Evolutionary conservation across 2,888 invertebrate genomes (phyloP), one percentile per base, ranked within the genome.

Genomic region (Prionchulus punctatus): DNA sequence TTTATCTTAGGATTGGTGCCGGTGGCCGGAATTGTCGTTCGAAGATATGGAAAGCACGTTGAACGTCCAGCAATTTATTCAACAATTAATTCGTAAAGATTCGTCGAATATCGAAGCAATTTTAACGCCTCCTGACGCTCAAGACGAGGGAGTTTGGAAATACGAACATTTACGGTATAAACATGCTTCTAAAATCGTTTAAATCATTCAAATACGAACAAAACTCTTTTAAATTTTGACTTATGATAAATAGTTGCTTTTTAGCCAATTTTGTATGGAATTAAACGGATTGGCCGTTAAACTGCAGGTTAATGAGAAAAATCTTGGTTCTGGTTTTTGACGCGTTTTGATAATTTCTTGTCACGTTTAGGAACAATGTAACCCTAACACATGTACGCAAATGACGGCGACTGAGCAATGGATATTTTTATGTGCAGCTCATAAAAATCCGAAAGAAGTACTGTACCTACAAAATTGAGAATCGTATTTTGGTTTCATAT

Each of bases 351-450:
- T 12, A 18, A 18, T 23, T 49, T 58, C 12, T 2, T 25, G 31
- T 7, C 31, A 58, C 27, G 63, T 65, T 25, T 66, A 78, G 74
- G 82, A 82, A 62, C 94, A 96, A 74, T 98, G 98, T 73, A 86
- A 88, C 70, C 92, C 96, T 43, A 87, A 90, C 68, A 89, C 86
- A 26, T 98, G 98, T 73, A 89, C 86, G 59, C 96, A 99, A 76
- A 99, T 98, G 98, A 98, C 96, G 48, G 98, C 98, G 30, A 98
- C 98, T 30, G 96, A 98, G 75, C 96, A 98, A 71, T 99, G 98
- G 98, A 98, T 99, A 74, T 98, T 98, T 75, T 77, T 99, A 55
- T 98, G 98, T 79, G 98, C 98, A 58, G 96, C 98, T 45, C 98
- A 98, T 73, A 98, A 98, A 79, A 96, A 96, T 60, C 98, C 98